Conservation (phyloP, 2,797 vertebrate genomes). For the Pseudomugil gertrudae region DNA sequence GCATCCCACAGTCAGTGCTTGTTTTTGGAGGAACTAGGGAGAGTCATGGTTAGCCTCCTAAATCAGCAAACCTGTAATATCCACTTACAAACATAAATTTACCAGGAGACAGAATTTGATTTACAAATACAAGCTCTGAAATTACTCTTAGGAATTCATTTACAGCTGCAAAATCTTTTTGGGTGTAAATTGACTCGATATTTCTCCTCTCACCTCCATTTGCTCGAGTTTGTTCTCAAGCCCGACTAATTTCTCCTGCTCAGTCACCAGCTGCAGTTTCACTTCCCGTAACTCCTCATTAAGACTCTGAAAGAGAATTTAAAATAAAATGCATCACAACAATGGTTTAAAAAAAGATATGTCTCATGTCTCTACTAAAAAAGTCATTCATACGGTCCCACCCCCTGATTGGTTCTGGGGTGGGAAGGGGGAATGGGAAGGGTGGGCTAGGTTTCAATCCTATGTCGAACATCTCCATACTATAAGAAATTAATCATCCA, state of each 20-base stretch:
- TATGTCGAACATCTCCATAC: background rate
- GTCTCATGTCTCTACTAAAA: too few relatives aligned
- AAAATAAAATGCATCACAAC: constrained; percentile 7
- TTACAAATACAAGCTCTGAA: background rate
- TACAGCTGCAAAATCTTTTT: background rate
- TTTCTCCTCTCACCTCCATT: constrained; percentile 80
- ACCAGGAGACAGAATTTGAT: too few relatives aligned
- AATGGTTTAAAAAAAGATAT: background rate
- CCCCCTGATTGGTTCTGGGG: too few relatives aligned
- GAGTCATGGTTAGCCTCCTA: too few relatives aligned
- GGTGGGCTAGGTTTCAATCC: background rate
- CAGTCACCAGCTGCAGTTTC: constrained; percentile 77
- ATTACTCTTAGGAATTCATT: background rate
- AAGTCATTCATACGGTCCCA: too few relatives aligned
- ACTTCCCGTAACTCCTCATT: constrained; percentile 81
- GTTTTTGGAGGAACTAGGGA: too few relatives aligned
- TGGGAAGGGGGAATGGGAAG: too few relatives aligned
- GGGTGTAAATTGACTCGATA: background rate
- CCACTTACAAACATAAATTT: background rate
- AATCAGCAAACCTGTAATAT: too few relatives aligned
- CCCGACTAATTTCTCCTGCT: constrained; percentile 66
- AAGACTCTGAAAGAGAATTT: constrained; percentile 69
- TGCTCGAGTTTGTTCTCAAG: constrained; percentile 78
- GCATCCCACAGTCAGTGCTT: too few relatives aligned
- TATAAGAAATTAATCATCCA: background rate